These are phyloP conservation scores for Helicoverpa assulta DNA, from an alignment of 2,888 invertebrate species.

Conservation along the genomic window DNA sequence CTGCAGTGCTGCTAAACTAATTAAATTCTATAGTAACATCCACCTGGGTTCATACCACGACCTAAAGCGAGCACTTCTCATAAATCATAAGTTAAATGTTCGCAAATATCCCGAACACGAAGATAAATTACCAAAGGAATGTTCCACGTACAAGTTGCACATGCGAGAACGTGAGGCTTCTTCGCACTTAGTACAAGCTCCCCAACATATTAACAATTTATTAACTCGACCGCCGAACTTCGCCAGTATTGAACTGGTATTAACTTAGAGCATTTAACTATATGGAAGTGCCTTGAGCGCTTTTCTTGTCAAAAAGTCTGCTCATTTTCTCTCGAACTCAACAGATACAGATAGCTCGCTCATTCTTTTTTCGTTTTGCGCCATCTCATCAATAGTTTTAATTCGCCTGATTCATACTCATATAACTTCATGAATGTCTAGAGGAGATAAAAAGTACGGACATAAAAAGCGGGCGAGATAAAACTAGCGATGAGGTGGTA, in stretches of 20 bases:
- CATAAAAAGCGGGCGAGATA: no score
- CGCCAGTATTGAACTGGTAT: constrained; percentile 51
- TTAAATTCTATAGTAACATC: not conserved
- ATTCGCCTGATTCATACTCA: no score
- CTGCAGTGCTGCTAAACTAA: not conserved
- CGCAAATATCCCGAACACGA: constrained; percentile 10
- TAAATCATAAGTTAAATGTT: constrained; percentile 3
- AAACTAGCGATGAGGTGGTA: no score
- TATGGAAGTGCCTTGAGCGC: no score
- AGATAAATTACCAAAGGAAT: constrained; percentile 14
- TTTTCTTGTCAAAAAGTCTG: no score
- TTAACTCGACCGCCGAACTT: constrained; percentile 47
- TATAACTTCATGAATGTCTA: no score
- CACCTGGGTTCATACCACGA: not conserved
- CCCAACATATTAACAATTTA: constrained; percentile 54
- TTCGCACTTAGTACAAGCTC: constrained; percentile 27
- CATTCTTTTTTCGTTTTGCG: no score
- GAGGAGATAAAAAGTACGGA: no score
- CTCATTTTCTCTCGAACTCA: no score
- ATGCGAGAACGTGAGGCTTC: constrained; percentile 12
- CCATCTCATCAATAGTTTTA: no score
- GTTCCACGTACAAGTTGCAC: constrained; percentile 22
- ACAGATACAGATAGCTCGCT: no score
- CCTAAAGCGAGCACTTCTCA: no score
- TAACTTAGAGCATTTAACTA: constrained; percentile 6